phyloP scores from a whole-genome alignment of 2,888 invertebrate species.

The Opisthograptis luteolata region DNA sequence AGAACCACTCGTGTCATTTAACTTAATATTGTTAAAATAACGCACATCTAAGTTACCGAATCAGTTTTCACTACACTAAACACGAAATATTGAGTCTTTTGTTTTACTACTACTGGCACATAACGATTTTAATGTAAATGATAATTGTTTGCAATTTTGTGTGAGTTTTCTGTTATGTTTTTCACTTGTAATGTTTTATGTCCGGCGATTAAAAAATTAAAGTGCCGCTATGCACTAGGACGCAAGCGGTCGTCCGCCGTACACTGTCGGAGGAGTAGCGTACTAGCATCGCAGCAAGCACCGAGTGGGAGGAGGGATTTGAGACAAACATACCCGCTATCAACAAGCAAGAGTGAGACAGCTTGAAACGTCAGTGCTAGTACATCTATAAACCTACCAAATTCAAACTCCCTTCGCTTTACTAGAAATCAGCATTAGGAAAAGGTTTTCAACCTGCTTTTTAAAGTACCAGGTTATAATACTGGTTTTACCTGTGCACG shows the following conservation, averaged over 20 bases:
- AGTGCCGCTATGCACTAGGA: constrained; percentile 49
- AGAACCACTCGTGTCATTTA: constrained; percentile 55
- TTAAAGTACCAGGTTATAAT: constrained; percentile 66
- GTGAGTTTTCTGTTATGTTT: constrained; percentile 45
- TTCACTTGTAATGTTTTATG: constrained; percentile 45
- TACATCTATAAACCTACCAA: constrained; percentile 70
- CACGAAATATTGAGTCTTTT: constrained; percentile 57
- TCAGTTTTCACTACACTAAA: constrained; percentile 72
- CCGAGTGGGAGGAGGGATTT: constrained; percentile 70
- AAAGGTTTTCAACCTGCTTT: constrained; percentile 37
- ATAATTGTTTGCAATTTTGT: constrained; percentile 27
- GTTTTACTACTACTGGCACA: constrained; percentile 14
- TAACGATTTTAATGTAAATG: constrained; percentile 6
- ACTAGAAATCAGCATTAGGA: constrained; percentile 54
- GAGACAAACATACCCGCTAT: constrained; percentile 60
- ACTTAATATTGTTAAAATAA: constrained; percentile 50
- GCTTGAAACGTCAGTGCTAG: constrained; percentile 57
- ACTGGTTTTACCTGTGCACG: constrained; percentile 78
- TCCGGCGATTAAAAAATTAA: constrained; percentile 49
- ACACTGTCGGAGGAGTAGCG: constrained; percentile 72
- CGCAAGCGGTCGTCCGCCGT: constrained; percentile 72
- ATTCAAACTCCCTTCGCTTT: constrained; percentile 61
- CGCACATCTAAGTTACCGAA: constrained; percentile 59
- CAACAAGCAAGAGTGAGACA: constrained; percentile 55
- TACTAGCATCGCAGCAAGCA: constrained; percentile 61